These are phyloP conservation scores for Noctua fimbriata DNA, from an alignment of 2,888 invertebrate genomes.

Conservation along the genomic window DNA sequence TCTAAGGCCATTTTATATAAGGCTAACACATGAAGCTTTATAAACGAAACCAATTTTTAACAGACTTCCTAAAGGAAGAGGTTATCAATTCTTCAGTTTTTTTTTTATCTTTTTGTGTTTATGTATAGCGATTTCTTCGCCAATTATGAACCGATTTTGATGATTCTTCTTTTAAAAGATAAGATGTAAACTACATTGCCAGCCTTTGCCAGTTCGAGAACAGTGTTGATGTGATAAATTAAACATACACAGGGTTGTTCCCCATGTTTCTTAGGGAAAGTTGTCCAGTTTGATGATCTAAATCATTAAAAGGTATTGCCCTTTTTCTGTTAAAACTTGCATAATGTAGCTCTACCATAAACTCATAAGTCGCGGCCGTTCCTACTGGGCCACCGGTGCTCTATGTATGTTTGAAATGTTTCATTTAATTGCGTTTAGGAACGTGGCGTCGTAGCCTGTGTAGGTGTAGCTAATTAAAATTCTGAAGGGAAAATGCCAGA, in stretches of 20 bases:
- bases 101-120: no score
- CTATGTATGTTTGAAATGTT: constrained; percentile 1
- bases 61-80: no score
- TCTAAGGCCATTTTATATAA: background rate
- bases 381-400: background rate
- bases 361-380: background rate
- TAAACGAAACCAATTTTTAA: background rate
- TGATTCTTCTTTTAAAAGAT: no score
- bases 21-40: background rate
- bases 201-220: background rate
- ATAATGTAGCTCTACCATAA: background rate
- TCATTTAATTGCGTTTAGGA: constrained; percentile 22
- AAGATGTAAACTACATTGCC: background rate
- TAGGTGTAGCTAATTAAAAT: constrained; percentile 15
- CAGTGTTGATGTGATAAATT: background rate
- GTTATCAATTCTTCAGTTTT: no score
- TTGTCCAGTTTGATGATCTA: no score
- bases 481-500: constrained; percentile 15
- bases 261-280: no score
- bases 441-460: background rate
- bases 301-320: background rate
- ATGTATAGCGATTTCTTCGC: no score
- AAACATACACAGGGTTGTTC: background rate
- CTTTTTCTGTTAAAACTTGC: background rate
- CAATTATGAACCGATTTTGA: no score